phyloP scores from a whole-genome alignment of 2,113 vertebrate species.

The Tragulus kanchil region DNA sequence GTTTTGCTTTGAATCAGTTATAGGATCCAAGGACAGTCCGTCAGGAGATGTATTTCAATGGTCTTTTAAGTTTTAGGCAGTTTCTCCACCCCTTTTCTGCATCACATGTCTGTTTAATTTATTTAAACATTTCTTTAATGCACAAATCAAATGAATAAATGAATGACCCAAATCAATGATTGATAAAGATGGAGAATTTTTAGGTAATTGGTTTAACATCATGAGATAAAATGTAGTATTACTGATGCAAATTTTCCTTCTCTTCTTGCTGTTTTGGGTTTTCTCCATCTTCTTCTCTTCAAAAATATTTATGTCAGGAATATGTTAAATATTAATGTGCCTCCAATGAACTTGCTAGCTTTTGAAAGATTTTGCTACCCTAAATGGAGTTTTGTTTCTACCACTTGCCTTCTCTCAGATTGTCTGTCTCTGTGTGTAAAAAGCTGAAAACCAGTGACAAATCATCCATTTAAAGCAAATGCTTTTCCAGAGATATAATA shows the following conservation, averaged over 20 bases:
- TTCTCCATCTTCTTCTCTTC: background rate
- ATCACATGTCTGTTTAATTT: background rate
- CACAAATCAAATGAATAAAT: background rate
- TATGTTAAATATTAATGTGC: background rate
- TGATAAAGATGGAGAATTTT: background rate
- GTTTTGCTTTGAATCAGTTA: background rate
- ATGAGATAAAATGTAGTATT: background rate
- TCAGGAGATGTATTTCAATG: background rate
- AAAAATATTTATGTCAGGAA: background rate
- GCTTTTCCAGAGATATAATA: slow-evolving; percentile 38
- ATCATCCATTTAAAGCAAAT: background rate
- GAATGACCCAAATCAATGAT: background rate
- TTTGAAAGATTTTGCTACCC: background rate
- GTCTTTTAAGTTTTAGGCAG: background rate
- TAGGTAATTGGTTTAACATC: background rate
- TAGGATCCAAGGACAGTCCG: background rate
- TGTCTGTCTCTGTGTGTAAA: background rate
- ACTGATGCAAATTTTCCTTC: background rate
- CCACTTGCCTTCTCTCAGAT: background rate
- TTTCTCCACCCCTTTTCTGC: background rate
- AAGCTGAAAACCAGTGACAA: slow-evolving; percentile 22
- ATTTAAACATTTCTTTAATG: background rate
- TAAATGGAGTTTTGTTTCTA: background rate
- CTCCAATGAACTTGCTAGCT: background rate
- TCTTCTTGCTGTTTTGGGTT: background rate